phyloP scores from a whole-genome alignment of 2,113 vertebrate species.

The Pelodiscus sinensis region DNA sequence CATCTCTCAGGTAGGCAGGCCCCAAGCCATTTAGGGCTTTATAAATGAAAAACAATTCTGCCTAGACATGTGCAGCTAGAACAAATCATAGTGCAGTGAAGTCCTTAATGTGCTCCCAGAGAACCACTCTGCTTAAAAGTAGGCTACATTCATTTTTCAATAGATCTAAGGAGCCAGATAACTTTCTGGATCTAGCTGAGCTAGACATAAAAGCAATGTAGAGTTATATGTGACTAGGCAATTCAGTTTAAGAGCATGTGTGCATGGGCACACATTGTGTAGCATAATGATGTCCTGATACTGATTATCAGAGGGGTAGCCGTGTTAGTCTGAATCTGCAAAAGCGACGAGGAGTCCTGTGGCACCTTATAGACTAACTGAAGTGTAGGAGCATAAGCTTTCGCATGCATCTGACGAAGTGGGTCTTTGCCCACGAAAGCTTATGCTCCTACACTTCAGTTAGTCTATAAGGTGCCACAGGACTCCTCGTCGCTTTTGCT shows the following conservation, averaged over 20 bases:
- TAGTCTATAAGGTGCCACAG: no score
- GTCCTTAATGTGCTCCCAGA: slow-evolving; percentile 6
- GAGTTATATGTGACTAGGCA: neutral
- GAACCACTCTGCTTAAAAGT: slow-evolving; percentile 13
- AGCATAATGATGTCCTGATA: neutral
- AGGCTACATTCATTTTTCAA: slow-evolving; percentile 12
- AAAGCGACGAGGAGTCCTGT: no score
- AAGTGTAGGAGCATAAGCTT: no score
- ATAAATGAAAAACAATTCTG: neutral
- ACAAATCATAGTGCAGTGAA: neutral
- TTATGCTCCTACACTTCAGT: no score
- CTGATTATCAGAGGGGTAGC: no score
- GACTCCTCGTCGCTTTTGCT: no score
- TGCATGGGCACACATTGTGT: neutral
- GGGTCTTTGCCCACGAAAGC: no score
- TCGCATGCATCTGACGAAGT: no score
- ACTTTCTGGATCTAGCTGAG: neutral
- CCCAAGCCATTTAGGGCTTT: neutral
- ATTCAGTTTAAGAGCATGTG: neutral
- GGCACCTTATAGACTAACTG: no score
- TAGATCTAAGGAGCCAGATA: slow-evolving; percentile 10
- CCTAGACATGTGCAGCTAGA: neutral
- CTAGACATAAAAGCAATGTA: neutral
- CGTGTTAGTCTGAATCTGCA: no score
- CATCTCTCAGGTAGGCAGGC: neutral